Percentiles rank a stretch among this genome's conserved stretches.
Evolutionary conservation across 2,797 vertebrate species (phyloP).

Genomic region (Pseudochromis fuscus): DNA sequence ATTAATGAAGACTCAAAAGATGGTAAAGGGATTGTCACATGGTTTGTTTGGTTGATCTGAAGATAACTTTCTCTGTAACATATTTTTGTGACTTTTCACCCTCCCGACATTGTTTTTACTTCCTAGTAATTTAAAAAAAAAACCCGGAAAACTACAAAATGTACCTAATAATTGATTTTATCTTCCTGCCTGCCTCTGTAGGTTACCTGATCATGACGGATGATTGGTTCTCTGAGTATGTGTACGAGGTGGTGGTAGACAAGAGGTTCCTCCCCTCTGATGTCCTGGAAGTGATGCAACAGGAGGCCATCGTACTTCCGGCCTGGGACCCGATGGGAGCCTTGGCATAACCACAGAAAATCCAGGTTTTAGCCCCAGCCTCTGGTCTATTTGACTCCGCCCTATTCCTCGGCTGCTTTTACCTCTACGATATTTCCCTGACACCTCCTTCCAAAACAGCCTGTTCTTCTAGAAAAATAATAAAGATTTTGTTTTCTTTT

Average conservation of each 20-base stretch:
- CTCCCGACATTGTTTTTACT: too few species aligned
- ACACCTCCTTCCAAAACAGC: conserved; percentile 52
- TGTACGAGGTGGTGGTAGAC: conserved; percentile 98
- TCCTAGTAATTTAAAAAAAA: too few species aligned
- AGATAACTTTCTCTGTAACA: too few species aligned
- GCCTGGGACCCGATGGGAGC: conserved; percentile 99
- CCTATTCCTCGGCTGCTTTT: conserved; percentile 75
- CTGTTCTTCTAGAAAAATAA: conserved; percentile 82
- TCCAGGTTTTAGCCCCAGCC: conserved; percentile 64
- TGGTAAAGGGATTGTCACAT: too few species aligned
- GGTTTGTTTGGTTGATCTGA: too few species aligned
- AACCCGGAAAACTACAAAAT: too few species aligned
- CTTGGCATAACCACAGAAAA: conserved; percentile 86
- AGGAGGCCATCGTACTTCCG: conserved; percentile 92
- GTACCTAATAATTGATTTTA: not conserved
- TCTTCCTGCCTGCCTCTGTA: conserved; percentile 64
- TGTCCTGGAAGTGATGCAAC: conserved; percentile 90
- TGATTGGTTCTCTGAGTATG: conserved; percentile 97
- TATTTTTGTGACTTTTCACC: too few species aligned
- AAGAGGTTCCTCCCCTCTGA: conserved; percentile 89
- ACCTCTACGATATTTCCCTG: conserved; percentile 58
- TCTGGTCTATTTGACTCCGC: conserved; percentile 76
- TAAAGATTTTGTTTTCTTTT: conserved; percentile 81
- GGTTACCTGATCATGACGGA: conserved; percentile 99
- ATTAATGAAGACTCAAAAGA: too few species aligned